Evolutionary conservation across 2,797 vertebrate species (phyloP).

Genomic region (Sebastes aleutianus): DNA sequence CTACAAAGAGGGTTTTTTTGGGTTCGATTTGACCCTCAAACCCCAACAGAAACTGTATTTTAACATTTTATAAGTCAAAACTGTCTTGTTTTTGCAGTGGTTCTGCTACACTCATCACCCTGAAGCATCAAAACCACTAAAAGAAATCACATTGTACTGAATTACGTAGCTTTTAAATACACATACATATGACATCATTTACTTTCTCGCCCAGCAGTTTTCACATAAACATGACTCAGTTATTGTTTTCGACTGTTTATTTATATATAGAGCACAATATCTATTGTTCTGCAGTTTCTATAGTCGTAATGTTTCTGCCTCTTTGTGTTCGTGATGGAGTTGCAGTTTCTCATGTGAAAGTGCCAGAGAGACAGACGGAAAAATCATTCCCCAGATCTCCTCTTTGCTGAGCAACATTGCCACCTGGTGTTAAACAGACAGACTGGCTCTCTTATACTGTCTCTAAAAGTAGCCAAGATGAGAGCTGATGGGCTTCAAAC

Average conservation of each 20-base stretch:
- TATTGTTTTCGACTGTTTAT: constrained; percentile 32
- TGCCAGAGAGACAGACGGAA: not conserved
- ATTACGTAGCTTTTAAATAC: not conserved
- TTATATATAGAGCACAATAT: constrained; percentile 30
- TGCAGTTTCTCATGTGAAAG: constrained; percentile 20
- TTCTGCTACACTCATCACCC: not conserved
- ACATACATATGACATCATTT: not conserved
- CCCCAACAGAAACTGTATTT: not conserved
- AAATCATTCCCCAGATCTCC: constrained; percentile 15
- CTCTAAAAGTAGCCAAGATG: not conserved
- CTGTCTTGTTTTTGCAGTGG: not conserved
- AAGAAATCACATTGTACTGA: not conserved
- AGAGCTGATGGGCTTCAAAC: not conserved
- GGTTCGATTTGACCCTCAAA: not conserved
- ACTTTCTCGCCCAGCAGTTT: not conserved
- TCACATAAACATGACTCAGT: not conserved
- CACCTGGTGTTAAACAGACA: constrained; percentile 58
- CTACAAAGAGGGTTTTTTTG: not conserved
- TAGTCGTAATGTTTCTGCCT: not conserved
- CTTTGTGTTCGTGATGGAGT: constrained; percentile 3
- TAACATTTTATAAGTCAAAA: not conserved
- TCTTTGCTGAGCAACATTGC: constrained; percentile 56
- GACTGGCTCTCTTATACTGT: not conserved
- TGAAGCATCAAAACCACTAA: not conserved
- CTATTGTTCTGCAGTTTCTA: constrained; percentile 24